These are phyloP conservation scores for Drosophila dives DNA, from an alignment of 2,888 invertebrate genomes.

Conservation along the genomic window DNA sequence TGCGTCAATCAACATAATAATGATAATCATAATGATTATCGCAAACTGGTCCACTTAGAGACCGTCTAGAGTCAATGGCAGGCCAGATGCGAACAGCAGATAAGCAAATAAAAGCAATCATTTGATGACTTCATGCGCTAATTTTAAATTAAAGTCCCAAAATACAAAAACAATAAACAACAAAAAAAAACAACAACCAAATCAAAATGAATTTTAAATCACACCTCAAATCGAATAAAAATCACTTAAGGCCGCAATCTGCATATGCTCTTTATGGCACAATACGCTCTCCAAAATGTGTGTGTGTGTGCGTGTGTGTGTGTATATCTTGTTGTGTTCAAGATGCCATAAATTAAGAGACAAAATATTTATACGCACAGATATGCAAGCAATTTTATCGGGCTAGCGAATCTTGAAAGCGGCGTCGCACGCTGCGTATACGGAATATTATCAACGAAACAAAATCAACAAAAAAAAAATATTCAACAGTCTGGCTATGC, in stretches of 20 bases:
- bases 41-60: constrained; percentile 71
- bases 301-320: neutral
- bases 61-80: constrained; percentile 20
- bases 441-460: constrained; percentile 64
- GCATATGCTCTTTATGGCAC: constrained; percentile 47
- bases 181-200: constrained; percentile 27
- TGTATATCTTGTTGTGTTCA: constrained; percentile 17
- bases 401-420: constrained; percentile 56
- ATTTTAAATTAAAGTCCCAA: constrained; percentile 37
- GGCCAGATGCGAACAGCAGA: constrained; percentile 38
- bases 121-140: constrained; percentile 68
- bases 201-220: constrained; percentile 56
- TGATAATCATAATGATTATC: constrained; percentile 35
- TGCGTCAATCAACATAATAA: constrained; percentile 48
- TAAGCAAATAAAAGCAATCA: constrained; percentile 35
- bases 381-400: constrained; percentile 57
- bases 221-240: constrained; percentile 60
- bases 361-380: constrained; percentile 43
- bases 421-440: constrained; percentile 61
- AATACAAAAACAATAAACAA: constrained; percentile 3
- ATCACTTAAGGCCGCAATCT: constrained; percentile 58
- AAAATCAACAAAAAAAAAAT: neutral
- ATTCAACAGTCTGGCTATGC: neutral
- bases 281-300: neutral
- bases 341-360: constrained; percentile 59